Conservation (phyloP, 2,113 vertebrate genomes). For the Amphiprion percula region DNA sequence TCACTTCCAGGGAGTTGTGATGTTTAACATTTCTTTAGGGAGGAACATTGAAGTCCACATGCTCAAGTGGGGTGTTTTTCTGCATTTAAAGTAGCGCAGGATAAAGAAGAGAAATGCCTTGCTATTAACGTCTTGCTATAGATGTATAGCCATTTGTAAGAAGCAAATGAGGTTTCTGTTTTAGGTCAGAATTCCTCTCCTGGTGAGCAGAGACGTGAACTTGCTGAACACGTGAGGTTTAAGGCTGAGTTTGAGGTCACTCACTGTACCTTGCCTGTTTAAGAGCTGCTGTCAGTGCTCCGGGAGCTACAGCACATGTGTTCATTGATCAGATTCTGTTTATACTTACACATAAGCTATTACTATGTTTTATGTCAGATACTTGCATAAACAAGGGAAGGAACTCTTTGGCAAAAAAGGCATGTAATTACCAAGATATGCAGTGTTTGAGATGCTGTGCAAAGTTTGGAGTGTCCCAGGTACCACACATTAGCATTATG, state of each 20-base stretch:
- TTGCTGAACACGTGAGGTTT: background rate
- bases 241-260: background rate
- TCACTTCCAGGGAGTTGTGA: constrained; percentile 13
- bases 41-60: constrained; percentile 16
- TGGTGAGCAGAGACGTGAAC: background rate
- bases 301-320: no score
- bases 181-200: background rate
- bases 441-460: no score
- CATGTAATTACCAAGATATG: no score
- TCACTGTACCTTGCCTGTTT: no score
- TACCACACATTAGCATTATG: background rate
- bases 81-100: background rate
- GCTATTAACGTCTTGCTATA: background rate
- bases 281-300: no score
- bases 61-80: background rate
- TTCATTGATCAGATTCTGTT: no score
- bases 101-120: background rate
- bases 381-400: no score
- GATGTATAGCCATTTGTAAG: background rate
- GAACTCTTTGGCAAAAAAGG: no score
- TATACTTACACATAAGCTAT: no score
- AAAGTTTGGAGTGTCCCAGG: background rate
- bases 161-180: background rate
- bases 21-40: constrained; percentile 36
- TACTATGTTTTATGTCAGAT: no score